A percentile compares a stretch with the other conserved stretches of the same genome.
Conservation (phyloP, 2,888 invertebrate species). For the Protophormia terraenovae region DNA sequence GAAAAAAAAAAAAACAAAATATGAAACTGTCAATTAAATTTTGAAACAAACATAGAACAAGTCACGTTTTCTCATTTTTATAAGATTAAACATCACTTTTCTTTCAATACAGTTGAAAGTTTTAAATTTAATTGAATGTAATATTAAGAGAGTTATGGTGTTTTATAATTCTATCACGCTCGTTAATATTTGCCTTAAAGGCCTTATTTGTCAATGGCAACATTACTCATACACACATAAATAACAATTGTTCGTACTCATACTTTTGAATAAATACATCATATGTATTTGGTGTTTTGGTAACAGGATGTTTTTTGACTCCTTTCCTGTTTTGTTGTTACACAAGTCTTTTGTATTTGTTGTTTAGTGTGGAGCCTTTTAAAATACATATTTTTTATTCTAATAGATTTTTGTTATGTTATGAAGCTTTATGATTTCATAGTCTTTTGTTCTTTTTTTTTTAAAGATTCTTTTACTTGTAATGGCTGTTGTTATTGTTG, state of each 20-base stretch:
- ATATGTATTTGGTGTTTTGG: conserved; percentile 52
- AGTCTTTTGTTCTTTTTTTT: conserved; percentile 47
- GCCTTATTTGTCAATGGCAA: conserved; percentile 71
- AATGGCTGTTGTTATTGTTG: conserved; percentile 55
- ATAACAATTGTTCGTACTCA: no score
- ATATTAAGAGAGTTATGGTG: conserved; percentile 35
- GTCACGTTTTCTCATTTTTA: conserved; percentile 67
- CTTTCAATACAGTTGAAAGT: conserved; percentile 28
- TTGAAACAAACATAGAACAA: conserved; percentile 50
- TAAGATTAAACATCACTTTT: conserved; percentile 11
- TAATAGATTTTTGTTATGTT: conserved; percentile 7
- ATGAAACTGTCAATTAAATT: conserved; percentile 72
- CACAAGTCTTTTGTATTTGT: conserved; percentile 44
- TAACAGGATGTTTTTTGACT: conserved; percentile 70
- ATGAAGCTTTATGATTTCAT: conserved; percentile 51
- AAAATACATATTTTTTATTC: conserved; percentile 24
- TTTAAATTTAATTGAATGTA: conserved; percentile 49
- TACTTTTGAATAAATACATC: not conserved
- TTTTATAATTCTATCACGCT: conserved; percentile 76
- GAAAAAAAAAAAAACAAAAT: no score
- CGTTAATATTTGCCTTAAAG: conserved; percentile 80
- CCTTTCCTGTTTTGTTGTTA: conserved; percentile 68
- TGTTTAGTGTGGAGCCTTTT: conserved; percentile 40
- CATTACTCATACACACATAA: conserved; percentile 15
- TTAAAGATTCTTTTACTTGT: conserved; percentile 8